A percentile compares a stretch with the other conserved stretches of the same genome.
Conservation (phyloP, 2,797 vertebrate species). For the Pteronotus mesoamericanus region DNA sequence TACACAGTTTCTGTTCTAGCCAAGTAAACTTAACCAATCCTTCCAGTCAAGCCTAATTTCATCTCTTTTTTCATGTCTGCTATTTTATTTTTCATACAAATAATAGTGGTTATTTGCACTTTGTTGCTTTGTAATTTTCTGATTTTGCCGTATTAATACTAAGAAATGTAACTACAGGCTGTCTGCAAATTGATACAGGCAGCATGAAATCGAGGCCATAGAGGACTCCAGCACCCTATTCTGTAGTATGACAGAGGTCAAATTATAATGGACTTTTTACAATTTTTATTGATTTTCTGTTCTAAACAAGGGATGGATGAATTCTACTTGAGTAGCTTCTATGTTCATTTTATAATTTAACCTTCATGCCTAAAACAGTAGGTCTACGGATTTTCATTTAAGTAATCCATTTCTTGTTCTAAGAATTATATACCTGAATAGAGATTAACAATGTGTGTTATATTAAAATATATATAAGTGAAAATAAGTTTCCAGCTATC, state of each 20-base stretch:
- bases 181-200: not conserved
- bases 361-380: not conserved
- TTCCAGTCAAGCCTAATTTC: not conserved
- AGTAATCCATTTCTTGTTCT: not conserved
- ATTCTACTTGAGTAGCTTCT: not conserved
- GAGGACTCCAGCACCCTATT: not conserved
- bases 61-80: not conserved
- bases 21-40: not conserved
- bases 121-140: not conserved
- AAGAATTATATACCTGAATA: not conserved
- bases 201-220: not conserved
- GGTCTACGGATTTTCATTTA: not conserved
- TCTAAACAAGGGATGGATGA: not conserved
- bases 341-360: not conserved
- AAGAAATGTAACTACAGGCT: not conserved
- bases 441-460: not conserved
- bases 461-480: not conserved
- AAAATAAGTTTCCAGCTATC: not conserved
- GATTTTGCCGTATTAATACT: not conserved
- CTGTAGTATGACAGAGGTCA: not conserved
- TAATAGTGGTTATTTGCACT: not conserved
- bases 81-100: not conserved
- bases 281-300: not conserved
- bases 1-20: not conserved
- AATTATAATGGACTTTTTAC: not conserved